These are phyloP conservation scores for Vespertilio murinus DNA, from an alignment of 2,797 vertebrate species.

Conservation along the genomic window DNA sequence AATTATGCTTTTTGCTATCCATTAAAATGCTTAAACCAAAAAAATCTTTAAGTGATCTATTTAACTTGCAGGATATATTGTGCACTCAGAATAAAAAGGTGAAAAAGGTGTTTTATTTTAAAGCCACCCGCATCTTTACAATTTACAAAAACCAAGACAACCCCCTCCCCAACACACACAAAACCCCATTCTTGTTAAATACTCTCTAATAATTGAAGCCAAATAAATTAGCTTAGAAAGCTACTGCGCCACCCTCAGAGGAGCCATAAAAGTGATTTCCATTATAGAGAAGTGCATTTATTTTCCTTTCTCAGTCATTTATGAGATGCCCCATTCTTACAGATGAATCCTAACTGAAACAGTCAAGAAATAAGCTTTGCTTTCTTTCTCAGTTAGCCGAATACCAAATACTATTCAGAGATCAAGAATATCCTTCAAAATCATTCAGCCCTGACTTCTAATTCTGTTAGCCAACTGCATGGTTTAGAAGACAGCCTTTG, in stretches of 20 bases:
- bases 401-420: constrained; percentile 35
- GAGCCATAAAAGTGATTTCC: background rate
- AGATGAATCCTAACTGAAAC: background rate
- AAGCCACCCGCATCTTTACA: constrained; percentile 22
- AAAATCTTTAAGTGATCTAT: constrained; percentile 42
- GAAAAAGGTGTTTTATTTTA: constrained; percentile 33
- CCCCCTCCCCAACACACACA: background rate
- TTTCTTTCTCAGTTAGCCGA: constrained; percentile 49
- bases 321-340: constrained; percentile 28
- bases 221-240: constrained; percentile 47
- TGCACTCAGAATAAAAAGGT: background rate
- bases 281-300: background rate
- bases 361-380: background rate
- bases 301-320: constrained; percentile 46
- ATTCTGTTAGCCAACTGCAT: background rate
- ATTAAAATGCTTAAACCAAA: constrained; percentile 47
- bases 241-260: background rate
- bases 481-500: constrained; percentile 62
- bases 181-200: constrained; percentile 45
- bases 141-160: constrained; percentile 45
- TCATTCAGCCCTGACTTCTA: constrained; percentile 27
- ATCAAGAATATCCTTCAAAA: constrained; percentile 46
- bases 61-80: background rate
- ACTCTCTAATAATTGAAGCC: background rate
- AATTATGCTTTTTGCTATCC: constrained; percentile 58